Evolutionary conservation across 1,140 invertebrate genomes (phyloP).

Genomic region (Zophobas morio): DNA sequence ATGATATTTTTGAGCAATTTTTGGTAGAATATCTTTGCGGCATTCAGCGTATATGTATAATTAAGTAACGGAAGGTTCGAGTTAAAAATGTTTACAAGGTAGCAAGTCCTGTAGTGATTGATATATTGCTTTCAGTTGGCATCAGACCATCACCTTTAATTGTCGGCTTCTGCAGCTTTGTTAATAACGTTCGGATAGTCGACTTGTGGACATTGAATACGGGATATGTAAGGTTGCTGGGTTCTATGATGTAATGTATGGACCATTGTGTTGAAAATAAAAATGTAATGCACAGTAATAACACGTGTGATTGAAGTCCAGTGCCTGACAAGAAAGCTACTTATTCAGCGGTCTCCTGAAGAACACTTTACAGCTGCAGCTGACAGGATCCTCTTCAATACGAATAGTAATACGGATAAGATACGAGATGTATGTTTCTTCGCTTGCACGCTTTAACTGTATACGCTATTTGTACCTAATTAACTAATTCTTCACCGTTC

Average conservation of each 20-base stretch:
- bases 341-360: slow-evolving; percentile 55
- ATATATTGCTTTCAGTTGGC: slow-evolving; percentile 53
- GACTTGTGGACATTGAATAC: slow-evolving; percentile 43
- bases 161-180: slow-evolving; percentile 53
- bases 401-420: slow-evolving; percentile 44
- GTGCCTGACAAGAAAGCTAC: slow-evolving; percentile 56
- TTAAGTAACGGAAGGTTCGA: slow-evolving; percentile 39
- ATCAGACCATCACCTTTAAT: slow-evolving; percentile 55
- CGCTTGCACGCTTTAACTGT: slow-evolving; percentile 22
- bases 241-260: slow-evolving; percentile 58
- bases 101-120: slow-evolving; percentile 45
- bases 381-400: slow-evolving; percentile 56
- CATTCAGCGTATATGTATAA: slow-evolving; percentile 6
- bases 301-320: slow-evolving; percentile 58
- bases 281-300: slow-evolving; percentile 59
- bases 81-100: slow-evolving; percentile 31
- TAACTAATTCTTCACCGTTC: background rate
- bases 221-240: slow-evolving; percentile 38
- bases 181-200: slow-evolving; percentile 45
- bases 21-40: slow-evolving; percentile 8
- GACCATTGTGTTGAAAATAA: slow-evolving; percentile 55
- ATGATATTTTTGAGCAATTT: no score
- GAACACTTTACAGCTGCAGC: slow-evolving; percentile 53
- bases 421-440: slow-evolving; percentile 20
- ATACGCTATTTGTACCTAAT: slow-evolving; percentile 3